Evolutionary conservation across 2,797 vertebrate species (phyloP), one percentile per base, ranked within the genome.

Genomic region (Parauchenoglanis ngamensis): DNA sequence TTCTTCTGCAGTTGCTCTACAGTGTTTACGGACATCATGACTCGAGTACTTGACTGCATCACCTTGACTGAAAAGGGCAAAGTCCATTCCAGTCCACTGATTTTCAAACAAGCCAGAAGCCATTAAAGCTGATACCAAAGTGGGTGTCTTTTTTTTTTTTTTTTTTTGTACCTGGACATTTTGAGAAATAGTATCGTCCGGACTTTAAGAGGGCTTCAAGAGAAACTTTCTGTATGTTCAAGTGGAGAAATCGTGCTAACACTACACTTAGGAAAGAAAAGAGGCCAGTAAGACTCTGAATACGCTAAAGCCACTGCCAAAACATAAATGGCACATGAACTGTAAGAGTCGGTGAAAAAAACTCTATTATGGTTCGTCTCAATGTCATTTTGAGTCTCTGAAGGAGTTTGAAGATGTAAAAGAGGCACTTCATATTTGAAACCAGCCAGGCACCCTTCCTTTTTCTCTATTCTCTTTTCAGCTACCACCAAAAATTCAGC

Each of bases 101-200:
- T 90, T 90, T 85, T 78, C 88, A 92, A 91, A 87, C 91, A 94
- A 84, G 92, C 94, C 94, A 91, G 92, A 96, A 96, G 95, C 95
- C 95, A 95, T 96, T 94, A 94, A 94, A 93, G 94, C 92, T 91
- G 91, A 95, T 93, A 94, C 94, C 95, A 95, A 96, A 94, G 93
- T 93, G 90, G 93, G 91, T 87, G 93, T 92, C 90, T 91, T 93
- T 70, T 91, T 93, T 70, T 86, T 65, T 56, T 11, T 25, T 80
- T 87, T 84, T 56, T 68, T 70, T 85, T 85, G 28, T 73, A 52
- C 40, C 67, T 46, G 86, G 86, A 90, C 78, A 75, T 85, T 88
- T 85, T 89, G 65, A 89, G 83, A 76, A 85, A 86, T 79, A 83
- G 85, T 81, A 76, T 87, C 57, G 86, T 88, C 86, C 80, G 63